Conservation (phyloP, 2,797 vertebrate species). For the Siniperca obscura region DNA sequence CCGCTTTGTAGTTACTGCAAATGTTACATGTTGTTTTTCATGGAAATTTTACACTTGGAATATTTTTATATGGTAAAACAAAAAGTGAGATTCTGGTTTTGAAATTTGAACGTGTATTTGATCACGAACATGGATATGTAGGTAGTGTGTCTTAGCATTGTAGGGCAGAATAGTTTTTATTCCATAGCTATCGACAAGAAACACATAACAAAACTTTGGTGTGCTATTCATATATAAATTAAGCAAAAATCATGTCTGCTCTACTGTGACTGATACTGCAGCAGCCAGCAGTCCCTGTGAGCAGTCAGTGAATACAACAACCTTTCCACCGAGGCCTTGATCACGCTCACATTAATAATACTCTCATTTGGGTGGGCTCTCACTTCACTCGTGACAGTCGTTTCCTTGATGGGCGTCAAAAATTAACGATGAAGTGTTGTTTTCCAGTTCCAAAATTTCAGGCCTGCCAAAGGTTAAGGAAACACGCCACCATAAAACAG, state of each 20-base stretch:
- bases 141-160: no score
- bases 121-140: no score
- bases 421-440: constrained; percentile 66
- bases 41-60: neutral
- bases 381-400: constrained; percentile 59
- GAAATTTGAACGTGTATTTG: no score
- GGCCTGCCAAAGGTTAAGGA: constrained; percentile 76
- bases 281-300: constrained; percentile 19
- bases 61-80: neutral
- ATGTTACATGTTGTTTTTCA: neutral
- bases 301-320: constrained; percentile 37
- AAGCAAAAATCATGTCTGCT: neutral
- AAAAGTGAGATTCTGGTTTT: neutral
- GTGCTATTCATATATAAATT: neutral
- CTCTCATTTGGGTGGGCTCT: constrained; percentile 66
- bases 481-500: constrained; percentile 65
- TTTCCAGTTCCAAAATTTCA: constrained; percentile 59
- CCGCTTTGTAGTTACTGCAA: neutral
- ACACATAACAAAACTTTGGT: neutral
- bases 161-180: neutral
- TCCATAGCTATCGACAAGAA: neutral
- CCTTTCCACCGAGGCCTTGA: constrained; percentile 37
- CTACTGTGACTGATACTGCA: neutral
- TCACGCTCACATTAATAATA: constrained; percentile 52
- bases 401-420: constrained; percentile 70